A percentile compares a stretch with the other conserved stretches of the same genome.
Evolutionary conservation across 2,888 invertebrate genomes (phyloP).

Genomic region (Lissonota sp.): DNA sequence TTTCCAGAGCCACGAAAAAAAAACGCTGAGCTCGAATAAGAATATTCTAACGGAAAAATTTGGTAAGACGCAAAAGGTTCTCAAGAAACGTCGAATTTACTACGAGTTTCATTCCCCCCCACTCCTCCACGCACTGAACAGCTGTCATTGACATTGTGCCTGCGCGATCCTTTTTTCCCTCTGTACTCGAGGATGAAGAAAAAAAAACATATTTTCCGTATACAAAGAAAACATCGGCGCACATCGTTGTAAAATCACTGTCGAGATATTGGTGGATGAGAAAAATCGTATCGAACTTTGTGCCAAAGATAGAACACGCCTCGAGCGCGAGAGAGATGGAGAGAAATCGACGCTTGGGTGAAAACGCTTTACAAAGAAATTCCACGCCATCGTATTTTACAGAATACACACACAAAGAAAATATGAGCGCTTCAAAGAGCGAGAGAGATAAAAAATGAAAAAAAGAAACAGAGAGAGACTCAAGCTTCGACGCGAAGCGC

Average conservation of each 20-base stretch:
- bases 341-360: background rate
- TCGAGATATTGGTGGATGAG: background rate
- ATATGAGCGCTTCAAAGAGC: background rate
- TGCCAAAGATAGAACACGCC: conserved; percentile 56
- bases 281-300: conserved; percentile 8
- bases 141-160: conserved; percentile 81
- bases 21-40: background rate
- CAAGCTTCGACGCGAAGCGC: conserved; percentile 29
- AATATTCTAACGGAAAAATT: background rate
- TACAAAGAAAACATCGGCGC: no score
- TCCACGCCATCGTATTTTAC: background rate
- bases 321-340: background rate
- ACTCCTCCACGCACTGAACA: conserved; percentile 68
- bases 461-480: conserved; percentile 4
- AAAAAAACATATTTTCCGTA: no score
- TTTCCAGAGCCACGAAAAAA: background rate
- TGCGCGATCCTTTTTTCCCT: conserved; percentile 29
- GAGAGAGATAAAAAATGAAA: conserved; percentile 37
- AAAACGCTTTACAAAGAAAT: conserved; percentile 15
- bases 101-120: no score
- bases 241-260: background rate
- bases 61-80: background rate
- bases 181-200: background rate
- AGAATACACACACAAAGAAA: background rate
- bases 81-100: background rate